Conservation (phyloP, 64 coral and sea anemone genomes). For the Stichodactyla mertensii region DNA sequence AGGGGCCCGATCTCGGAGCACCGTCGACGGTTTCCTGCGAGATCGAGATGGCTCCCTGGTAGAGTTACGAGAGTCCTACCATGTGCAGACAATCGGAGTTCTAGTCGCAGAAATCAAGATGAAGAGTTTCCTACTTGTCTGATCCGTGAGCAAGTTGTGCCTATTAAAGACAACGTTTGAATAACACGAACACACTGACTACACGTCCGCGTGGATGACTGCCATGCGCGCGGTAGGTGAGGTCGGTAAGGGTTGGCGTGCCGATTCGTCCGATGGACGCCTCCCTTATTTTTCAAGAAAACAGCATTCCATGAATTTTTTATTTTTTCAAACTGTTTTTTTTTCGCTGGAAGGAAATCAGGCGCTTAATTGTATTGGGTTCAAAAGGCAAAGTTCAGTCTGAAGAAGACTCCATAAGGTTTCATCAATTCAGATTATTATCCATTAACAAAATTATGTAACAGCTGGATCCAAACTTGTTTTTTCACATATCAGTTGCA, state of each 20-base stretch:
- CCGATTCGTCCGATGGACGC: neutral
- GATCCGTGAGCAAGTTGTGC: no score
- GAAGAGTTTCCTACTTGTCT: neutral
- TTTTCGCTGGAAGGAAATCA: neutral
- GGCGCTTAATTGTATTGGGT: neutral
- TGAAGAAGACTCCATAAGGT: neutral
- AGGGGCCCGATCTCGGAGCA: neutral
- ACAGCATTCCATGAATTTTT: neutral
- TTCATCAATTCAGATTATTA: neutral
- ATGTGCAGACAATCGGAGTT: neutral
- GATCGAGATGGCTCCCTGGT: constrained; percentile 18
- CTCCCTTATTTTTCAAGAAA: neutral
- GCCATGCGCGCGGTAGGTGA: no score
- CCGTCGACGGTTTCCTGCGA: constrained; percentile 2
- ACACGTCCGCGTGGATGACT: no score
- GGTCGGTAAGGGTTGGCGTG: no score
- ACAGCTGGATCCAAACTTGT: neutral
- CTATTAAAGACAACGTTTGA: no score
- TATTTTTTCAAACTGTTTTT: neutral
- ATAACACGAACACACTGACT: no score
- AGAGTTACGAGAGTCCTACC: neutral
- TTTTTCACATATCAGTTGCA: neutral
- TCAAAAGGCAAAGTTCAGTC: neutral
- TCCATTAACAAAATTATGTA: neutral
- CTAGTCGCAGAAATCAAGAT: constrained; percentile 29